Percentiles rank a stretch among this genome's conserved stretches.
phyloP scores from a whole-genome alignment of 2,888 invertebrate genomes.

The Cheilosia vernalis region DNA sequence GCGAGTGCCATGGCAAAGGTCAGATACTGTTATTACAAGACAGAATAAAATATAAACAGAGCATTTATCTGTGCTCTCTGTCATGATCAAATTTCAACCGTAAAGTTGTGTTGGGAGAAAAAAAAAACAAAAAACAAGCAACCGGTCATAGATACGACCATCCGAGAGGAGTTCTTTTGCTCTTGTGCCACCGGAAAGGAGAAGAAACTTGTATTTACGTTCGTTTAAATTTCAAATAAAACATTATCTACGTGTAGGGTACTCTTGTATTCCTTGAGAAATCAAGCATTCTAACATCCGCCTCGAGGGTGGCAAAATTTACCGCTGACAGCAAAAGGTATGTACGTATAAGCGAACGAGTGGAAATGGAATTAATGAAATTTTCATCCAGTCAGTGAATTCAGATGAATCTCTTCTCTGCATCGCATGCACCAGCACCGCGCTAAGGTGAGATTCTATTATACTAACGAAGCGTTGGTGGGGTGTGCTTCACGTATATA shows the following conservation, averaged over 20 bases:
- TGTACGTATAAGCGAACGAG: constrained; percentile 49
- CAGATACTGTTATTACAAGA: constrained; percentile 58
- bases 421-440: constrained; percentile 45
- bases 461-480: constrained; percentile 62
- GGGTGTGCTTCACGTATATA: constrained; percentile 13
- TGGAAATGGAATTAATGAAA: constrained; percentile 73
- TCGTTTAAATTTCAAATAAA: constrained; percentile 19
- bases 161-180: neutral
- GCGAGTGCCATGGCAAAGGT: constrained; percentile 52
- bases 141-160: constrained; percentile 24
- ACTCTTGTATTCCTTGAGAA: constrained; percentile 27
- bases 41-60: constrained; percentile 48
- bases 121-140: constrained; percentile 8
- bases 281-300: constrained; percentile 47
- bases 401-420: constrained; percentile 53
- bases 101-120: constrained; percentile 18
- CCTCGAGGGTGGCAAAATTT: constrained; percentile 51
- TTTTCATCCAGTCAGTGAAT: constrained; percentile 72
- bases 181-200: neutral
- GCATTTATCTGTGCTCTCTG: constrained; percentile 57
- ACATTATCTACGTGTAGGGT: constrained; percentile 1
- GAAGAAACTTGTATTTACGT: neutral
- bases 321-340: constrained; percentile 70
- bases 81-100: constrained; percentile 67
- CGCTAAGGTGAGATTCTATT: constrained; percentile 68